phyloP scores from a whole-genome alignment of 2,797 vertebrate species.

The Mormyrops attenuatus region DNA sequence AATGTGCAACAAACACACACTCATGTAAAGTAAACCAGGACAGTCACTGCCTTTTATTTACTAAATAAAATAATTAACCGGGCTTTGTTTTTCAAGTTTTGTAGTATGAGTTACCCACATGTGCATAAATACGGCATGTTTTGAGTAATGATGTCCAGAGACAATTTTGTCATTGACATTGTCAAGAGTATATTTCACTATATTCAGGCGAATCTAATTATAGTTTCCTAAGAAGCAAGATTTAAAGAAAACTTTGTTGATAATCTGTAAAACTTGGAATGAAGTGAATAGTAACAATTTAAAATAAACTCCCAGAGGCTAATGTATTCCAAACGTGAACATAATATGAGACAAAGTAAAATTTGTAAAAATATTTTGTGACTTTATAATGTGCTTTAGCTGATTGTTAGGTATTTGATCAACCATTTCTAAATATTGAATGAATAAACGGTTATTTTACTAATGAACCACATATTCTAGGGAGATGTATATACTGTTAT shows the following conservation, averaged over 20 bases:
- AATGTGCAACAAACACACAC: neutral
- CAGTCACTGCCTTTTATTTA: neutral
- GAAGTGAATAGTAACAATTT: slow-evolving; percentile 24
- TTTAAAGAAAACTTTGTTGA: neutral
- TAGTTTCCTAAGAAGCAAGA: slow-evolving; percentile 31
- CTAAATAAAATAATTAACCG: neutral
- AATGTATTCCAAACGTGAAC: slow-evolving; percentile 36
- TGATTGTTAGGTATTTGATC: slow-evolving; percentile 18
- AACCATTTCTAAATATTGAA: slow-evolving; percentile 31
- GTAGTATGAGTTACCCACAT: neutral
- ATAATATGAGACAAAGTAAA: slow-evolving; percentile 37
- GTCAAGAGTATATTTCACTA: slow-evolving; percentile 41
- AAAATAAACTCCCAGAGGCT: slow-evolving; percentile 33
- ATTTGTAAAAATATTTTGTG: slow-evolving; percentile 45
- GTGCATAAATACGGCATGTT: neutral
- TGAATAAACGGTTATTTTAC: slow-evolving; percentile 29
- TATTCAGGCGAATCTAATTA: slow-evolving; percentile 29
- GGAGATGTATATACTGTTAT: slow-evolving; percentile 23
- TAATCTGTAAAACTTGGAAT: slow-evolving; percentile 23
- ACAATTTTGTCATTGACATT: slow-evolving; percentile 34
- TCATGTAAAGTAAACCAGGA: neutral
- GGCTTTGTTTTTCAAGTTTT: neutral
- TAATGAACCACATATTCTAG: slow-evolving; percentile 22
- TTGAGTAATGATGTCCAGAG: slow-evolving; percentile 15
- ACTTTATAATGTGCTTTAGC: slow-evolving; percentile 33